Conservation (phyloP, 2,888 invertebrate genomes). For the Seira sanloemensis region DNA sequence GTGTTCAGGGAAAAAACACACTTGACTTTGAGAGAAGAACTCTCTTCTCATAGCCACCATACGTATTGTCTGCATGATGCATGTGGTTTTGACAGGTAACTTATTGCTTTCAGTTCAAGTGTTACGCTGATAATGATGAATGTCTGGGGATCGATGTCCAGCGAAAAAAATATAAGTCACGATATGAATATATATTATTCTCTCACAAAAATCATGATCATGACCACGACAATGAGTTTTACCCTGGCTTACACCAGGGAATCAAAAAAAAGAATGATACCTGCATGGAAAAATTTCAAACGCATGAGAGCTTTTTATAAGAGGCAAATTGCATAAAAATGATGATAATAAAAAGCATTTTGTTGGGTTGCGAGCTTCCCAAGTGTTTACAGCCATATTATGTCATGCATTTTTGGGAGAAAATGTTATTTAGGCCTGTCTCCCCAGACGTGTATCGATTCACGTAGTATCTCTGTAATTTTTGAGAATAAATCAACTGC, state of each 20-base stretch:
- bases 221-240: constrained; percentile 52
- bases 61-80: not conserved
- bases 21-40: not conserved
- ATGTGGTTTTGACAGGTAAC: constrained; percentile 46
- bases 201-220: constrained; percentile 24
- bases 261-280: not conserved
- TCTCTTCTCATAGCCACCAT: too few relatives aligned
- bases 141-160: constrained; percentile 22
- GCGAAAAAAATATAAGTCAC: constrained; percentile 46
- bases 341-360: too few relatives aligned
- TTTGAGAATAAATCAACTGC: constrained; percentile 41
- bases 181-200: constrained; percentile 21
- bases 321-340: not conserved
- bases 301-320: too few relatives aligned
- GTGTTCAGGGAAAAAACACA: not conserved
- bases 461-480: constrained; percentile 28
- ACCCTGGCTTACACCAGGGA: not conserved
- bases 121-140: constrained; percentile 20
- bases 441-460: not conserved
- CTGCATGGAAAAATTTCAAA: not conserved
- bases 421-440: constrained; percentile 10
- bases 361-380: too few relatives aligned
- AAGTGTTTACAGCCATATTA: not conserved
- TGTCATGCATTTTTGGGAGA: not conserved
- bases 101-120: constrained; percentile 43